phyloP scores from a whole-genome alignment of 1,140 invertebrate genomes.

The Cydia pomonella region DNA sequence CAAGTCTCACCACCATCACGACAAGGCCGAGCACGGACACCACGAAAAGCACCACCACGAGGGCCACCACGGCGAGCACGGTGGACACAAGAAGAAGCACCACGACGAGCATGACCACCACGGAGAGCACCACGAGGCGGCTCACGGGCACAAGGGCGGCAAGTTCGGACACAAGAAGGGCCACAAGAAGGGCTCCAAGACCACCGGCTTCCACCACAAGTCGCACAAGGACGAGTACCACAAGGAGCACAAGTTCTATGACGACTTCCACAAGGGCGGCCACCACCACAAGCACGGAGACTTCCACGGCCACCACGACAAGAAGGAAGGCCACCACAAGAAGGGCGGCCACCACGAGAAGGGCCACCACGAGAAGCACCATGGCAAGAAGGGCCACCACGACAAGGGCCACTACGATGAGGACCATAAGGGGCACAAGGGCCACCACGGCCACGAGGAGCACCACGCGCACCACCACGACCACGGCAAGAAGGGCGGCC shows the following conservation, averaged over 20 bases:
- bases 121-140: slow-evolving; percentile 86
- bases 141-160: slow-evolving; percentile 87
- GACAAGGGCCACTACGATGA: slow-evolving; percentile 86
- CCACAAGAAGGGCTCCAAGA: slow-evolving; percentile 88
- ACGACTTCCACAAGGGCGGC: slow-evolving; percentile 89
- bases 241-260: slow-evolving; percentile 92
- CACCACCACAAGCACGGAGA: slow-evolving; percentile 86
- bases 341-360: slow-evolving; percentile 87
- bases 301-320: slow-evolving; percentile 85
- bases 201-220: slow-evolving; percentile 89
- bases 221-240: slow-evolving; percentile 91
- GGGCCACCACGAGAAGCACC: slow-evolving; percentile 85
- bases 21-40: slow-evolving; percentile 86
- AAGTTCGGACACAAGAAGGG: slow-evolving; percentile 89
- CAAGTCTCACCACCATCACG: slow-evolving; percentile 84
- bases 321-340: slow-evolving; percentile 86
- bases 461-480: slow-evolving; percentile 85
- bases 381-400: slow-evolving; percentile 87
- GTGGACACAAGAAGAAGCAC: slow-evolving; percentile 88
- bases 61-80: slow-evolving; percentile 86
- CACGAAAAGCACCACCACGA: slow-evolving; percentile 87
- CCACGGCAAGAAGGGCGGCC: slow-evolving; percentile 85
- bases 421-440: slow-evolving; percentile 83
- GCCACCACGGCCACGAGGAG: slow-evolving; percentile 83
- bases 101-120: slow-evolving; percentile 86